Evolutionary conservation across 2,113 vertebrate genomes (phyloP), one percentile per base, ranked within the genome.

Genomic region (Hemicordylus capensis): DNA sequence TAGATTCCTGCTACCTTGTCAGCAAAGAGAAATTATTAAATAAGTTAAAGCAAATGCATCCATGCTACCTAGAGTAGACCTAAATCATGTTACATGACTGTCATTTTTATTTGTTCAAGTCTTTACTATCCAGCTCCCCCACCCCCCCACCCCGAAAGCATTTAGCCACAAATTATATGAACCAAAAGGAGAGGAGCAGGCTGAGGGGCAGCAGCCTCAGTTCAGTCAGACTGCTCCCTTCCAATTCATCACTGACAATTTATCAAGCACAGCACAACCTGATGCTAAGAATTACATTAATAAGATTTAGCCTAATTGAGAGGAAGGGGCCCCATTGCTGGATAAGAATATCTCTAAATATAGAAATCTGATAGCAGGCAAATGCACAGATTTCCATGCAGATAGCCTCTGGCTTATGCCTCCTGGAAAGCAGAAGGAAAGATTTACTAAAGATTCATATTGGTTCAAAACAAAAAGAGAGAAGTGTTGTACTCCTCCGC

Each of bases 361-460:
- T 37, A 80, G 51, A 70, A 90, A 87, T 86, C 58, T 73, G 42
- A 77, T 34, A 26, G 2, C 28, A 72, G 64, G 2, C 72, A 70
- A 31, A 3, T 67, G 2, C 61, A 80, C 67, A 84, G 37, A 19
- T 83, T 86, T 92, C 69, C 84, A n/a, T 0, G 0, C 39, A 26
- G 31, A 56, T 88, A 79, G 72, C 46, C 44, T 76, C 5, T 1
- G 15, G 4, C 74, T 81, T 56, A 58, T 67, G 58, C 75, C 82
- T 39, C 70, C 76, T 51, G 80, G 58, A 87, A 89, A 89, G 87
- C 86, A 76, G 63, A 7, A 83, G 34, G 67, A 73, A 74, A 90
- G 89, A 5, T 85, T 93, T 93, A 34, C 56, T 87, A 48, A 93
- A 84, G 83, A 76, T 77, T 90, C 90, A 64, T 81, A 69, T 74